Base-by-base conservation (phyloP, 2,113 vertebrate species). In the Microcebus tavaratra region DNA sequence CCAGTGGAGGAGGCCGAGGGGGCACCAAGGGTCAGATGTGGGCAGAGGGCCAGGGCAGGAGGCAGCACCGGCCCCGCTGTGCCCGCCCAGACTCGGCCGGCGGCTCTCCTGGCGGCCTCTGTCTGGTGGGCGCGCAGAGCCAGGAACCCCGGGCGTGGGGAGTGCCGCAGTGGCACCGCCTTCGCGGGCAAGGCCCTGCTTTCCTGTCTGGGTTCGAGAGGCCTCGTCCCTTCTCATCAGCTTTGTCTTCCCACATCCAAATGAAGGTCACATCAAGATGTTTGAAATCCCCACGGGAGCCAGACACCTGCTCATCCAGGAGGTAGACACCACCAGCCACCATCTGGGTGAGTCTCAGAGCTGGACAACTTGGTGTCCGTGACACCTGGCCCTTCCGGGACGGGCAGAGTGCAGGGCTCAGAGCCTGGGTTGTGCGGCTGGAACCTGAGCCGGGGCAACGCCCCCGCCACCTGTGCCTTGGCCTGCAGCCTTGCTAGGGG, bases 241-340 rank as follows among this genome's bases (percentile, higher is more conserved):
- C 0, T 84, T 73, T 97, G 93, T 84, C 45, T 97, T 96, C 94
- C 76, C 73, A 89, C 70, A 6, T 63, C 86, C 2, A 73, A 42
- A 97, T 90, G 96, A 98, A 99, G 99, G 99, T 90, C 99, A 99
- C 81, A 97, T 99, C 93, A 99, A 99, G 98, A 99, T 99, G 98
- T 99, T 99, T 97, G 99, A 99, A 98, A 99, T 99, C 97, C 99
- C 99, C 10, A 97, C 98, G 95, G 99, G 99, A 95, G 99, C 99
- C 1, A 99, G 99, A 94, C 99, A 99, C 97, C 98, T 99, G 70
- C 99, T 99, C 70, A 99, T 99, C 97, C 99, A 99, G 97, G 99
- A 99, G 97, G 98, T 99, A 5, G 99, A 99, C 10, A 95, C 99
- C 75, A 99, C 99, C 13, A 81, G 98, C 81, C 99, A 99, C 97